phyloP scores from a whole-genome alignment of 2,113 vertebrate species.

The Willisornis vidua region DNA sequence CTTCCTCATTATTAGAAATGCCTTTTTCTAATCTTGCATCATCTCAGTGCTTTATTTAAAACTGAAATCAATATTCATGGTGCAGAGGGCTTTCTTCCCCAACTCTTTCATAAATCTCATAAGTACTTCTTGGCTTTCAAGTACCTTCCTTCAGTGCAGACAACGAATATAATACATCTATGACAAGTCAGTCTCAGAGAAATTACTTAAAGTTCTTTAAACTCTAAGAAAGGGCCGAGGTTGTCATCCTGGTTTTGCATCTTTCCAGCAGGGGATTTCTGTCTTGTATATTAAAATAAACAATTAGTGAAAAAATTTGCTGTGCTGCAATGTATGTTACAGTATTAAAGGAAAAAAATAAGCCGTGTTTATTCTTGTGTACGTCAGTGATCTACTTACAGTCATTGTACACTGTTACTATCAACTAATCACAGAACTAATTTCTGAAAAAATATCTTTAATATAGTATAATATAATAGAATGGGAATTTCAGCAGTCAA shows the following conservation, averaged over 20 bases:
- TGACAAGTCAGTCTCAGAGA: not conserved
- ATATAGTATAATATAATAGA: not conserved
- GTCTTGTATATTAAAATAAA: not conserved
- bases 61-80: slow-evolving; percentile 43
- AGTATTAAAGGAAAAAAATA: not conserved
- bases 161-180: not conserved
- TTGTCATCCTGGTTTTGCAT: not conserved
- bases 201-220: not conserved
- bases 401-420: not conserved
- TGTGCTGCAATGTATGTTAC: not conserved
- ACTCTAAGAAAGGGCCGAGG: not conserved
- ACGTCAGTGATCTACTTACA: not conserved
- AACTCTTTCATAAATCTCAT: slow-evolving; percentile 27
- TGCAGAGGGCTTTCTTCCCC: not conserved
- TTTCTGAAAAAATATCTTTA: not conserved
- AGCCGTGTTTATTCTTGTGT: not conserved
- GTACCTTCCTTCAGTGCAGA: slow-evolving; percentile 29
- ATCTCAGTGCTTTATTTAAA: slow-evolving; percentile 53
- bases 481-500: not conserved
- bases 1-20: slow-evolving; percentile 46
- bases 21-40: slow-evolving; percentile 51
- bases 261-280: not conserved
- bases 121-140: slow-evolving; percentile 18
- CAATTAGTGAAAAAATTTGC: not conserved
- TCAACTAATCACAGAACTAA: not conserved